These are phyloP conservation scores for Phaonia tiefii DNA, from an alignment of 2,888 invertebrate species.

Conservation along the genomic window DNA sequence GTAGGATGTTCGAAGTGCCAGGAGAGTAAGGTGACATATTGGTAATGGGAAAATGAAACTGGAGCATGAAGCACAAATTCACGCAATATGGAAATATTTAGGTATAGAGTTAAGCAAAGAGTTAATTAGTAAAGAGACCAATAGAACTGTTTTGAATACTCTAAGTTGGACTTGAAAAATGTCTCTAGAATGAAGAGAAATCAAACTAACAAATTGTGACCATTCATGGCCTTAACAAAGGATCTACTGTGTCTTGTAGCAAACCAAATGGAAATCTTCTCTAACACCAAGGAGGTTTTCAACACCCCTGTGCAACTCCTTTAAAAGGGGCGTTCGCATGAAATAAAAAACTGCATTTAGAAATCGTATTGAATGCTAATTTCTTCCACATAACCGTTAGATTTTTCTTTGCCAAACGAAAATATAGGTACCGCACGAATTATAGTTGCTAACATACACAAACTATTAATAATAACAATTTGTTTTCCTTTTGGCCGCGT, in stretches of 20 bases:
- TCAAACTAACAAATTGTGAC: too few species aligned
- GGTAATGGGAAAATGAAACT: too few species aligned
- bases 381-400: slow-evolving; percentile 68
- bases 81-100: too few species aligned
- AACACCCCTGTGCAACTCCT: neutral
- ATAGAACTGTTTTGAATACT: too few species aligned
- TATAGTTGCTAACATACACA: slow-evolving; percentile 51
- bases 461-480: slow-evolving; percentile 60
- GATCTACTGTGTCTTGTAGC: neutral
- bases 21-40: slow-evolving; percentile 62
- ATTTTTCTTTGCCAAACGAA: slow-evolving; percentile 49
- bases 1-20: slow-evolving; percentile 47
- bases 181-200: too few species aligned
- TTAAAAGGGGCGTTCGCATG: slow-evolving; percentile 20
- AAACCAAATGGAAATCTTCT: neutral
- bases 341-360: slow-evolving; percentile 52
- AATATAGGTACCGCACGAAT: slow-evolving; percentile 58
- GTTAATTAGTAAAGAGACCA: too few species aligned
- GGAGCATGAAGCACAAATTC: too few species aligned
- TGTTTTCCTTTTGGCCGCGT: slow-evolving; percentile 15
- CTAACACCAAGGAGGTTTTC: neutral
- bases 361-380: slow-evolving; percentile 78
- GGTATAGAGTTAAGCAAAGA: too few species aligned
- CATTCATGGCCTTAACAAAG: too few species aligned
- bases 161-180: too few species aligned